Base-by-base conservation (phyloP, 2,113 vertebrate species). In the Ramphastos sulfuratus region DNA sequence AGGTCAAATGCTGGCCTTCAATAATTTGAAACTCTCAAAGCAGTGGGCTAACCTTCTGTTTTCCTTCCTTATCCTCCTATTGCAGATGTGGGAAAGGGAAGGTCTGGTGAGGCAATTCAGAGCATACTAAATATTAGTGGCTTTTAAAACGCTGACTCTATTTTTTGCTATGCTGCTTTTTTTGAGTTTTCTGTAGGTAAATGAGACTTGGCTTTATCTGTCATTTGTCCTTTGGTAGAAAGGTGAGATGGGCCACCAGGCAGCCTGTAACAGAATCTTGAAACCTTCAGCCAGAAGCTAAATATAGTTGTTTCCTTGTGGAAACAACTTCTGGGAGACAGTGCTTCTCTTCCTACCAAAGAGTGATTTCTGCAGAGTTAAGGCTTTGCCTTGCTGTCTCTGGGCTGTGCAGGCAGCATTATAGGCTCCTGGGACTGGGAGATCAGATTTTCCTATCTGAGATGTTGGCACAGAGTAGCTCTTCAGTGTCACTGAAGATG, bases 11-110 rank as follows among this genome's bases (percentile, higher is more conserved):
- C 7, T 52, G 61, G 31, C 52, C 19, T 1, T 1, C 5, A 56
- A 33, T 59, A 37, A 73, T 24, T 35, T 48, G 66, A 69, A 37
- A 17, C 20, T 71, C 7, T 81, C 18, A 21, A 61, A 60, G 35
- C 37, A 28, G 17, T 27, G 13, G 23, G 19, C 7, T 87, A 12
- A 78, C 67, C 69, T 7, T 13, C 54, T 78, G 71, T 17, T 75
- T 72, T 70, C 7, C 15, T 54, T 78, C 18, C 9, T 24, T 0
- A 0, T 65, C 13, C 10, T 42, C 20, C n/a, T 85, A 5, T 14
- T 59, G 56, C 37, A 85, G 31, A 10, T 64, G 37, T 24, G 52
- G 19, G 35, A 79, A 61, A 30, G 10, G 28, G 35, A 18, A 85
- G 10, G 13, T 81, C 44, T 82, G 12, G 3, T 61, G 10, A 44